phyloP scores from a whole-genome alignment of 2,113 vertebrate species.

The Acanthisitta chloris region DNA sequence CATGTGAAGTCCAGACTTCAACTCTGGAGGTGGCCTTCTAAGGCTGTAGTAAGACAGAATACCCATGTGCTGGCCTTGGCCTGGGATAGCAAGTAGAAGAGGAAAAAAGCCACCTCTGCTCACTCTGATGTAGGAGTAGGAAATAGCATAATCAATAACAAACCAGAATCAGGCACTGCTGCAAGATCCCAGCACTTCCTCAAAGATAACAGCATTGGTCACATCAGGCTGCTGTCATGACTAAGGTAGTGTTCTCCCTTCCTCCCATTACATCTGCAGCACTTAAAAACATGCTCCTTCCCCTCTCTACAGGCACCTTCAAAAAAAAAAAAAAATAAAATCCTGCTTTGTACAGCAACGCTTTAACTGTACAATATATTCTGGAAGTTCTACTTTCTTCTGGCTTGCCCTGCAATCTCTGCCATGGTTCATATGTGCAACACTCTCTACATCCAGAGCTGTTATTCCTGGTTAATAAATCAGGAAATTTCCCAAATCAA shows the following conservation, averaged over 20 bases:
- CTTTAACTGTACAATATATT: not conserved
- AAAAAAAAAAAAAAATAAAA: not conserved
- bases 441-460: not conserved
- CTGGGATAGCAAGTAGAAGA: not conserved
- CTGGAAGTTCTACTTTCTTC: not conserved
- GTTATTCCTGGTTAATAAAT: not conserved
- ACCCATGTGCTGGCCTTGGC: not conserved
- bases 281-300: not conserved
- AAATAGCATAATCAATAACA: not conserved
- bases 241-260: not conserved
- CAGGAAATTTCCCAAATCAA: not conserved
- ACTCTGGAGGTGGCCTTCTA: not conserved
- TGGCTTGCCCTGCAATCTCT: not conserved
- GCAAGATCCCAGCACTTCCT: not conserved
- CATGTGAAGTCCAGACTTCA: not conserved
- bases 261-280: not conserved
- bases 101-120: not conserved
- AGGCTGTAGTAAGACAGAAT: not conserved
- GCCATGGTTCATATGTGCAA: not conserved
- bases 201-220: not conserved
- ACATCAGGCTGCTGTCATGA: not conserved
- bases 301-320: fast-evolving
- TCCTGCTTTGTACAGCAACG: not conserved
- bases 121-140: not conserved
- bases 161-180: not conserved